These are phyloP conservation scores for Apodemia mormo DNA, from an alignment of 2,888 invertebrate species.

Conservation along the genomic window DNA sequence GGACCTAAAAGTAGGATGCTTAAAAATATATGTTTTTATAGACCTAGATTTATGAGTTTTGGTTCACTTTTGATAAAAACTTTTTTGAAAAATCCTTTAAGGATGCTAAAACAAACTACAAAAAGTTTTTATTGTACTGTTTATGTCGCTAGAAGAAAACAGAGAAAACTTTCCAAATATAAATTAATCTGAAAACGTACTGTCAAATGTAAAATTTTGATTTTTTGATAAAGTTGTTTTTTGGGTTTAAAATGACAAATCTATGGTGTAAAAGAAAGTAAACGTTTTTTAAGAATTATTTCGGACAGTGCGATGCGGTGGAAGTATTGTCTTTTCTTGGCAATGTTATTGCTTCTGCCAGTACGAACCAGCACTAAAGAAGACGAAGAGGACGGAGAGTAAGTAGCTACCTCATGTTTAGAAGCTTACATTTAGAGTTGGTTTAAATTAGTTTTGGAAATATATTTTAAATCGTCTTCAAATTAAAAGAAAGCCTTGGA, in stretches of 20 bases:
- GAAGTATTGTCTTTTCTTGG: conserved; percentile 60
- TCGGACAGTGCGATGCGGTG: conserved; percentile 58
- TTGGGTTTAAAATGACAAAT: conserved; percentile 70
- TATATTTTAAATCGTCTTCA: not conserved
- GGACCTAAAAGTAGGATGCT: no score
- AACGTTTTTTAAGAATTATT: conserved; percentile 44
- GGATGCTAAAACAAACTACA: no score
- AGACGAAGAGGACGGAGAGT: conserved; percentile 61
- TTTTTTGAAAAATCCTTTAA: no score
- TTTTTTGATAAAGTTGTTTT: conserved; percentile 43
- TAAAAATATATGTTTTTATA: no score
- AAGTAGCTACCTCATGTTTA: conserved; percentile 43
- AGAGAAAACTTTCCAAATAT: conserved; percentile 59
- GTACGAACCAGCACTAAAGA: conserved; percentile 50
- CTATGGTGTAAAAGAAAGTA: conserved; percentile 52
- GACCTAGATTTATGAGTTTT: no score
- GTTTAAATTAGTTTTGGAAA: not conserved
- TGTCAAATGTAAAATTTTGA: conserved; percentile 58
- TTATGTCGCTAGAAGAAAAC: conserved; percentile 46
- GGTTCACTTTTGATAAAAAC: no score
- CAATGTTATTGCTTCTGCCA: conserved; percentile 61
- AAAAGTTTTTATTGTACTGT: no score
- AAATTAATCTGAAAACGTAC: conserved; percentile 49
- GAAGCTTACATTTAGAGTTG: not conserved
- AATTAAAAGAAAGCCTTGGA: not conserved